Evolutionary conservation across 2,888 invertebrate species (phyloP), one percentile per base, ranked within the genome.

Genomic region (Nematopogon swammerdamellus): DNA sequence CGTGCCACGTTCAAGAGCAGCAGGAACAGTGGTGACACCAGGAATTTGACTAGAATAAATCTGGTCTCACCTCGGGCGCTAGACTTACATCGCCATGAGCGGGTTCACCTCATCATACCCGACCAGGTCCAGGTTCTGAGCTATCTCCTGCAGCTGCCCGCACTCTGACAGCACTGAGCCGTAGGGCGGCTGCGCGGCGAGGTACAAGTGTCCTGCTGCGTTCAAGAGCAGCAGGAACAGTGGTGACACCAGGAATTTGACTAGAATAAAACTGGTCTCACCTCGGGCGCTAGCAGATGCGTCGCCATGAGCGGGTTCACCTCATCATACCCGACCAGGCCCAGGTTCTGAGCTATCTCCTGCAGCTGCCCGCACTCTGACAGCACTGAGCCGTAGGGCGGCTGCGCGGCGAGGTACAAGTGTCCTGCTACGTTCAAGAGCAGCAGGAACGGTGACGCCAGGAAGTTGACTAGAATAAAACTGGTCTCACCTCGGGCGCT

Each of bases 241-340:
- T n/a, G 60, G 51, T 6, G 77, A 72, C 49, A 70, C 52, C n/a
- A n/a, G n/a, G n/a, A n/a, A n/a, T n/a, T n/a, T n/a, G n/a, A n/a
- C n/a, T n/a, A n/a, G n/a, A n/a, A n/a, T n/a, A n/a, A 19, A 30
- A 42, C 16, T 36, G 36, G n/a, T n/a, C n/a, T 68, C 56, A 92
- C 83, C 75, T 95, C 95, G 4, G 95, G 92, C 46, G 85, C 76
- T 45, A 92, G 67, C n/a, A 89, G 89, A 59, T 87, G 86, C 18
- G 89, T 72, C 18, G 87, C 83, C 63, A 85, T 84, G 55, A 84
- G 66, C 1, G 83, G 71, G 18, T 85, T 81, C 55, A 86, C 81
- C 57, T 82, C 70, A 10, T 25, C 25, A 60, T 87, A 80, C 52
- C 84, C 81, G 45, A 90, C 85, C 19, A 90, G 80, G 8, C 91